Evolutionary conservation across 1,140 invertebrate genomes (phyloP).

Genomic region (Oreohelix idahoensis): DNA sequence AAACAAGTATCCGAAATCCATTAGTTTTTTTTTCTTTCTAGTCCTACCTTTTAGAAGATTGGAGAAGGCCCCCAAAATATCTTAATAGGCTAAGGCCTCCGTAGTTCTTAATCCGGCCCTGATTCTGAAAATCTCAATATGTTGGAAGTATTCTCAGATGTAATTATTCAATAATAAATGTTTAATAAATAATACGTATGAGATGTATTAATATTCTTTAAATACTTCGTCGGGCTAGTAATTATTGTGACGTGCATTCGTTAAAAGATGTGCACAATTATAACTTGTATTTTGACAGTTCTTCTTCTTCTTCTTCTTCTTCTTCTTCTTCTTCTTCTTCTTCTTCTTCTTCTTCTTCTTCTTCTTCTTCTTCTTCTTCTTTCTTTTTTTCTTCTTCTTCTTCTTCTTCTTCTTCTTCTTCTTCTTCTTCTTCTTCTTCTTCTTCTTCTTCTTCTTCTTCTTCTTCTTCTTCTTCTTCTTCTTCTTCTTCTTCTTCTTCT

Average conservation of each 20-base stretch:
- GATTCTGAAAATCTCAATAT: too few relatives aligned
- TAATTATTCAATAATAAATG: too few relatives aligned
- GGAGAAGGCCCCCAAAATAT: too few relatives aligned
- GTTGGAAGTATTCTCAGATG: too few relatives aligned
- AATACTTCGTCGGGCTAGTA: not conserved
- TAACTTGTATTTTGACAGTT: not conserved
- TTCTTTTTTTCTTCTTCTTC: not conserved
- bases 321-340: not conserved
- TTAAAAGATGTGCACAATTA: not conserved
- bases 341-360: too few relatives aligned
- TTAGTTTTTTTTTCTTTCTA: too few relatives aligned
- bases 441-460: conserved; percentile 3
- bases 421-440: not conserved
- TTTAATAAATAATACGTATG: too few relatives aligned
- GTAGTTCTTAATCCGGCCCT: too few relatives aligned
- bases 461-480: not conserved
- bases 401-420: conserved; percentile 8
- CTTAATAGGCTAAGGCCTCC: too few relatives aligned
- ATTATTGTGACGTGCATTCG: not conserved
- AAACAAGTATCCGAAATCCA: too few relatives aligned
- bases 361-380: not conserved
- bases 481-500: not conserved
- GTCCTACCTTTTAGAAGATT: too few relatives aligned
- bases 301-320: not conserved
- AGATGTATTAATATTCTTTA: not conserved